Conservation (phyloP, 2,888 invertebrate genomes). For the Ferdinandea cuprea region DNA sequence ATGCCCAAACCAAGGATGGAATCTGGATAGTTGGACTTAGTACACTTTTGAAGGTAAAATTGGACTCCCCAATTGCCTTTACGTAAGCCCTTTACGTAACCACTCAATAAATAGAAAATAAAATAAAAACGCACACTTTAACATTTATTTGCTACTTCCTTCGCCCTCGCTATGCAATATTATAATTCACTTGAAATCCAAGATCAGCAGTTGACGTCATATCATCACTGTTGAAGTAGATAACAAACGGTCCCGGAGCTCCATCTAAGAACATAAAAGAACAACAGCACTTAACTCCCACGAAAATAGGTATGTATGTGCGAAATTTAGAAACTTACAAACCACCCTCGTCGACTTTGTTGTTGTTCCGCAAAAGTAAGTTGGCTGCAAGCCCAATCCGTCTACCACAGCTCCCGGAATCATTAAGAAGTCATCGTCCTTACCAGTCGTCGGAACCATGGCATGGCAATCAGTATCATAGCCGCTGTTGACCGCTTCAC, state of each 20-base stretch:
- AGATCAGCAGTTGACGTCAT: conserved; percentile 79
- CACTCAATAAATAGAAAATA: too few species aligned
- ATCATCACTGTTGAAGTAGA: conserved; percentile 85
- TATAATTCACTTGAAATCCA: conserved; percentile 80
- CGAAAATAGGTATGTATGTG: background rate
- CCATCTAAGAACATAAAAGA: conserved; percentile 82
- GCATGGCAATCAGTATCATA: conserved; percentile 85
- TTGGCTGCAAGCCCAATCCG: conserved; percentile 80
- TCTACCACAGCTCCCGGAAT: conserved; percentile 84
- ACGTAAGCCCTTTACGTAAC: too few species aligned
- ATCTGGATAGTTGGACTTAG: too few species aligned
- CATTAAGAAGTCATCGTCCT: conserved; percentile 84
- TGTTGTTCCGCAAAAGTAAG: conserved; percentile 80
- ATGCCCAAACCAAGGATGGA: too few species aligned
- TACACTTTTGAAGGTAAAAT: too few species aligned
- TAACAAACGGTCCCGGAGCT: conserved; percentile 85
- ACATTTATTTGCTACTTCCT: background rate
- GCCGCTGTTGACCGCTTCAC: conserved; percentile 75
- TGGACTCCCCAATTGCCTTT: too few species aligned
- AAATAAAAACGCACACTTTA: too few species aligned
- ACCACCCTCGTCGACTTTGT: conserved; percentile 76
- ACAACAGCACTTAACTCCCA: background rate
- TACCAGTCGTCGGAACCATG: conserved; percentile 83
- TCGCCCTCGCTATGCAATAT: conserved; percentile 75
- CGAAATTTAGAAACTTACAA: conserved; percentile 75